Evolutionary conservation across 2,113 vertebrate genomes (phyloP).

Genomic region (Xenopus tropicalis): UCB_Xtro_10.0 CM004446.2:90067001-90067500

Average conservation of each 20-base stretch:
- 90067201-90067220: background rate
- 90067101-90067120: too few relatives aligned
- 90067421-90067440: background rate
- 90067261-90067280: constrained; percentile 12
- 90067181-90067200: too few relatives aligned
- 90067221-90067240: background rate
- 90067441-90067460: background rate
- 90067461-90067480: background rate
- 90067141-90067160: too few relatives aligned
- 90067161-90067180: too few relatives aligned
- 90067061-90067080: too few relatives aligned
- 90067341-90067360: constrained; percentile 14
- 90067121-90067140: too few relatives aligned
- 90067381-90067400: background rate
- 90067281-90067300: constrained; percentile 12
- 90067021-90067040: too few relatives aligned
- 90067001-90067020: too few relatives aligned
- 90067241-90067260: constrained; percentile 1
- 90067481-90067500: background rate
- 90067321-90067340: constrained; percentile 13
- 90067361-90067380: background rate
- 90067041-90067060: too few relatives aligned
- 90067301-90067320: constrained; percentile 6
- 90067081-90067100: too few relatives aligned
- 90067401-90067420: background rate